phyloP scores from a whole-genome alignment of 1,140 invertebrate species.

The Pemphigus obesinymphae region DNA sequence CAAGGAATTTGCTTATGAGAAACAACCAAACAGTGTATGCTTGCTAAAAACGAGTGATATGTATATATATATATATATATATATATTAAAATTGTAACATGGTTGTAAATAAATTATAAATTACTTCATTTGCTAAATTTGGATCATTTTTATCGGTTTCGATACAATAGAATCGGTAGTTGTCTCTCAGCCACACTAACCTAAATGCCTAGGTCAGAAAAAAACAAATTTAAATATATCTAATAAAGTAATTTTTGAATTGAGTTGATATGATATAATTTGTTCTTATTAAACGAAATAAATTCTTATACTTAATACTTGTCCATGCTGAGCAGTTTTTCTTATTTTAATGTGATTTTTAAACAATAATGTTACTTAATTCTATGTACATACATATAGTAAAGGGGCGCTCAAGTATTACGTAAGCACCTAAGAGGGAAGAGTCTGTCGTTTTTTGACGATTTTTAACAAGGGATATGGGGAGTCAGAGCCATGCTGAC shows the following conservation, averaged over 20 bases:
- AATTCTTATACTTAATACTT: too few relatives aligned
- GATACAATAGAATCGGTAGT: slow-evolving; percentile 32
- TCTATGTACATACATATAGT: too few relatives aligned
- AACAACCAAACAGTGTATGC: background rate
- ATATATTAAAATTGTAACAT: background rate
- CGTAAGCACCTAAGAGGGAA: too few relatives aligned
- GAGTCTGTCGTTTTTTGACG: too few relatives aligned
- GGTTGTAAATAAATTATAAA: background rate
- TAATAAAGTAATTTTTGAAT: too few relatives aligned
- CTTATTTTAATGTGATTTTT: too few relatives aligned
- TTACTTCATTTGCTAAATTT: slow-evolving; percentile 22
- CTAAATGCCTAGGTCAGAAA: slow-evolving; percentile 8
- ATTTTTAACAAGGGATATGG: too few relatives aligned
- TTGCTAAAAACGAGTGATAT: background rate
- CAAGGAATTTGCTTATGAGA: background rate
- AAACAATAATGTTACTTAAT: too few relatives aligned
- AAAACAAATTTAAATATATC: background rate
- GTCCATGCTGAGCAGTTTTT: background rate
- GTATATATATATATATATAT: background rate
- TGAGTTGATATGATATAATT: too few relatives aligned
- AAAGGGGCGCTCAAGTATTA: too few relatives aligned
- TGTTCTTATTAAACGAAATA: too few relatives aligned
- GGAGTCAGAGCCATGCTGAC: too few relatives aligned
- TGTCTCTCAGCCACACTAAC: slow-evolving; percentile 16
- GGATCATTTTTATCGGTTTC: background rate